Evolutionary conservation across 2,888 invertebrate species (phyloP), one percentile per base, ranked within the genome.

Genomic region (Ecliptopera silaceata): DNA sequence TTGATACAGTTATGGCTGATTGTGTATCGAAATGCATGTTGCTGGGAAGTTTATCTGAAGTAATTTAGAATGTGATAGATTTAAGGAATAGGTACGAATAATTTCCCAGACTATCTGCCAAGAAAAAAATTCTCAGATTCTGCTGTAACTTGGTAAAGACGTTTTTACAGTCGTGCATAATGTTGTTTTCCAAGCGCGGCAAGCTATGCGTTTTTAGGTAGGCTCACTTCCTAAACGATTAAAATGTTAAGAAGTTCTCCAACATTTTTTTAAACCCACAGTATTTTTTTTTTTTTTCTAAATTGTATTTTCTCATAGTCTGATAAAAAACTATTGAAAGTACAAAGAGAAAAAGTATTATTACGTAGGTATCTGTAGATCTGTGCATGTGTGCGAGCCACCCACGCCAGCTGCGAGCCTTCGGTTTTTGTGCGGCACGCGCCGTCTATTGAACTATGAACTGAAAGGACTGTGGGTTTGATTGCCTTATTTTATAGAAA

Each of bases 361-460:
- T 32, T 44, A 45, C 38, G 43, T 46, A 46, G 26, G 42, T 34
- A 46, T 26, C 26, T 26, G 6, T 55, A 41, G 44, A 54, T 50
- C 44, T 48, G 13, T 56, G 58, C 70, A 63, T 68, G 62, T 73
- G 64, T 72, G 78, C 66, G 72, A 71, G 70, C 44, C 86, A 69
- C 84, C 86, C 77, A 84, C 86, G 84, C 80, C 88, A 88, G 88
- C 88, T 88, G 89, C 81, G 63, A 64, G 73, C 74, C 77, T 79
- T 74, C 67, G 68, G 86, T 86, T 82, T 88, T 70, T 68, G 54
- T 46, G 65, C 66, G 61, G 88, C 88, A 88, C 89, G 89, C 86
- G 89, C 86, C 86, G 77, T 17, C 64, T 58, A 60, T 66, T 64
- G 55, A 63, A 63, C 56, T 56, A 58, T 42, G 20, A 46, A 54